Conservation (phyloP, 2,113 vertebrate genomes). For the Aspidoscelis tigris region DNA sequence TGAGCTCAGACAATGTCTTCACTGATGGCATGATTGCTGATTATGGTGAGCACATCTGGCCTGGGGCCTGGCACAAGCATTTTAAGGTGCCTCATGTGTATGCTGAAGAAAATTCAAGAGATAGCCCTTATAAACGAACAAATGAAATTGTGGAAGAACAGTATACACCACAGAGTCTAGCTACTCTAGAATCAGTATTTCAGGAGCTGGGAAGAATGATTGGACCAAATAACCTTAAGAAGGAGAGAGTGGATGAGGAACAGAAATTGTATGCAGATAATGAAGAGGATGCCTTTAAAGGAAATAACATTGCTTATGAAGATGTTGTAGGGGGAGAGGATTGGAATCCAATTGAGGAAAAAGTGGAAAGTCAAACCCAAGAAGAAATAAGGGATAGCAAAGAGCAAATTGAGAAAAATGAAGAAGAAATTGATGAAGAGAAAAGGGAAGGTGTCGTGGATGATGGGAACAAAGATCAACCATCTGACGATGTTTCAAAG, state of each 20-base stretch:
- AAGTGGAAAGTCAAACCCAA: conserved; percentile 86
- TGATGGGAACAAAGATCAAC: conserved; percentile 74
- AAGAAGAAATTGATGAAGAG: conserved; percentile 76
- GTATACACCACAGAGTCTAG: conserved; percentile 93
- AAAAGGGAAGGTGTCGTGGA: conserved; percentile 83
- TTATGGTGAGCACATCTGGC: conserved; percentile 83
- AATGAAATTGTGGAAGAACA: conserved; percentile 95
- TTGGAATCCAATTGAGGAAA: conserved; percentile 86
- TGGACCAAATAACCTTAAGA: conserved; percentile 71
- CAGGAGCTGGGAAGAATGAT: conserved; percentile 91
- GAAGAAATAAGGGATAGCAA: conserved; percentile 89
- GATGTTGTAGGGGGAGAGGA: conserved; percentile 86
- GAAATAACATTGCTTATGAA: conserved; percentile 86
- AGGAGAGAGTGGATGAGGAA: conserved; percentile 83
- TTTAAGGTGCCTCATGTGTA: conserved; percentile 80
- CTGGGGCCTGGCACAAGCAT: conserved; percentile 74
- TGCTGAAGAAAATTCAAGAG: conserved; percentile 86
- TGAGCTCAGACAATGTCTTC: conserved; percentile 76
- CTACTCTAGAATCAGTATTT: conserved; percentile 92
- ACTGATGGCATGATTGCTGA: conserved; percentile 74
- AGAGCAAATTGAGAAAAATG: conserved; percentile 77
- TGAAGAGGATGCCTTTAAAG: conserved; percentile 84
- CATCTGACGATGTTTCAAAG: conserved; percentile 82
- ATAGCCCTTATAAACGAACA: conserved; percentile 90
- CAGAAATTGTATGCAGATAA: conserved; percentile 83